Conservation (phyloP, 2,797 vertebrate genomes). For the Urosaurus nigricauda region DNA sequence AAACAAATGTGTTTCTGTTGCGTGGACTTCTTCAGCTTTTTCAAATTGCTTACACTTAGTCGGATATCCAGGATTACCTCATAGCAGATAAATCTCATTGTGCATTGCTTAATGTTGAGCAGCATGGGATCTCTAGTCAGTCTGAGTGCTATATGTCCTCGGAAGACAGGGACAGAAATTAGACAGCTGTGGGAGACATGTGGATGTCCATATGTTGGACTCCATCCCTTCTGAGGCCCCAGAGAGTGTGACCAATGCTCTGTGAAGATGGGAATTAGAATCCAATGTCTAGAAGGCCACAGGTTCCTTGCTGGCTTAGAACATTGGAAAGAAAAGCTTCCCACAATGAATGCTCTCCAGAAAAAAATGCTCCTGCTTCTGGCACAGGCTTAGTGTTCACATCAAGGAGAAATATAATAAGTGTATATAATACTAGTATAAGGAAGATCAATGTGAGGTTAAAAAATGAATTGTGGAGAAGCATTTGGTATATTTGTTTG, state of each 20-base stretch:
- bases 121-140: neutral
- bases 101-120: neutral
- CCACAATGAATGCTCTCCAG: neutral
- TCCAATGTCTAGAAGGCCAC: neutral
- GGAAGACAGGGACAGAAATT: neutral
- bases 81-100: neutral
- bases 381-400: neutral
- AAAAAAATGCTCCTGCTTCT: neutral
- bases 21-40: neutral
- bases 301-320: neutral
- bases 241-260: neutral
- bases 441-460: neutral
- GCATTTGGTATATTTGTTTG: neutral
- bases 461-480: neutral
- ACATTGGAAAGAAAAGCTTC: neutral
- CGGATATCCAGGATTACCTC: neutral
- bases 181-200: neutral
- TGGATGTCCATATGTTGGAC: neutral
- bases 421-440: neutral
- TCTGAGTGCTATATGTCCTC: neutral
- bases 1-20: constrained; percentile 11
- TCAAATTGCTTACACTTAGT: neutral
- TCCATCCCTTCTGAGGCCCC: neutral
- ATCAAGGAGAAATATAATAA: neutral
- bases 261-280: neutral